Evolutionary conservation across 2,797 vertebrate species (phyloP).

Genomic region (Lacerta bilineata): DNA sequence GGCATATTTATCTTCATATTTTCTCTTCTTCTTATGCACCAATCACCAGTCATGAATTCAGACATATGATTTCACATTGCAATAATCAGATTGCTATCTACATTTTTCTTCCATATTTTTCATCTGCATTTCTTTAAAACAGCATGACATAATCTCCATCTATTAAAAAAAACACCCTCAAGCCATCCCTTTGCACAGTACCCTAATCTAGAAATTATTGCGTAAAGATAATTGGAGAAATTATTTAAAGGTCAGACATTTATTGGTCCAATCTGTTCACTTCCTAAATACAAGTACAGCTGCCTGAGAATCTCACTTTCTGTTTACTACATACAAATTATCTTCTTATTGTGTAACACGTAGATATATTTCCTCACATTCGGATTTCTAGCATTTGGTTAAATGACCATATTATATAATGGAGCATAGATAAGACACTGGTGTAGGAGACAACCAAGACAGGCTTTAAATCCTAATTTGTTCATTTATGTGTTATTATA

Average conservation of each 20-base stretch:
- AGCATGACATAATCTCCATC: accelerated
- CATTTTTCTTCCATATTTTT: slow-evolving; percentile 10
- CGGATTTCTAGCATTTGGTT: slow-evolving; percentile 1
- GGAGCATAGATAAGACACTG: background rate
- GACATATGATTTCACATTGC: background rate
- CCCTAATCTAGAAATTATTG: slow-evolving; percentile 33
- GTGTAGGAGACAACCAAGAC: background rate
- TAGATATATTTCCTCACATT: slow-evolving; percentile 34
- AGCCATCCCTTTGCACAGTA: background rate
- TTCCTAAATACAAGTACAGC: background rate
- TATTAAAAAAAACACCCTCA: background rate
- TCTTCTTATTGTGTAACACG: background rate
- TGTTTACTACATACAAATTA: background rate
- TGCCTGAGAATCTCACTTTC: background rate
- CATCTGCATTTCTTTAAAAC: background rate
- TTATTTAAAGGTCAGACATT: slow-evolving; percentile 7
- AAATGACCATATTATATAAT: slow-evolving; percentile 30
- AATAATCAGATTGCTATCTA: slow-evolving; percentile 18
- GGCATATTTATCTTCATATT: slow-evolving; percentile 27
- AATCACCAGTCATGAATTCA: background rate
- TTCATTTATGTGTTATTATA: background rate
- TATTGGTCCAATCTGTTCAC: slow-evolving; percentile 5
- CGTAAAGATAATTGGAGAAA: slow-evolving; percentile 5
- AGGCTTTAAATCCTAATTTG: background rate
- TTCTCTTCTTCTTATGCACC: slow-evolving; percentile 14